Percentiles rank a stretch among this genome's conserved stretches.
phyloP scores from a whole-genome alignment of 1,140 invertebrate genomes.

The Drosophila kikkawai region DNA sequence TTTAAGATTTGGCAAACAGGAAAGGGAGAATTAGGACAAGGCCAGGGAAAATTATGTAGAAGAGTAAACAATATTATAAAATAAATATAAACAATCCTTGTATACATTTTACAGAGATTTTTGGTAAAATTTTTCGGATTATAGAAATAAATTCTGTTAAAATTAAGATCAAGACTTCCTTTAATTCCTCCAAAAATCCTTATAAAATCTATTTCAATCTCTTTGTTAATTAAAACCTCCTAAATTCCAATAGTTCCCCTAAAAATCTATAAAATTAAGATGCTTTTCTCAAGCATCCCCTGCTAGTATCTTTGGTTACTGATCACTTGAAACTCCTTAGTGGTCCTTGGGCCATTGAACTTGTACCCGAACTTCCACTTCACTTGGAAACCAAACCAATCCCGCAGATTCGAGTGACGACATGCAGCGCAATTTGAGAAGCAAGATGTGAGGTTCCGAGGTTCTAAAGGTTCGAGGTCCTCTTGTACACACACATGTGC shows the following conservation, averaged over 20 bases:
- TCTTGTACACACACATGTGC: conserved; percentile 33
- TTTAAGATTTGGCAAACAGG: conserved; percentile 26
- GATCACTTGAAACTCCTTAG: conserved; percentile 48
- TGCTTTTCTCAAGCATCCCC: neutral
- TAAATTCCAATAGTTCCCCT: neutral
- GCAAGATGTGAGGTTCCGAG: neutral
- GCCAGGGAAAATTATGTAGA: neutral
- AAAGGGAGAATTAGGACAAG: conserved; percentile 14
- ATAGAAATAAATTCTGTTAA: too few relatives aligned
- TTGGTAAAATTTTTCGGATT: too few relatives aligned
- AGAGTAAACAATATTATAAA: neutral
- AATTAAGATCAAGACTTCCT: too few relatives aligned
- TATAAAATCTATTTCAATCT: neutral
- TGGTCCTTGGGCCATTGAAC: conserved; percentile 67
- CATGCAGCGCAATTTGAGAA: conserved; percentile 38
- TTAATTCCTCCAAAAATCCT: neutral
- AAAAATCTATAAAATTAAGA: conserved; percentile 13
- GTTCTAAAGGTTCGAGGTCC: conserved; percentile 4
- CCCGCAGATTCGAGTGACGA: conserved; percentile 38
- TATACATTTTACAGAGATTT: too few relatives aligned
- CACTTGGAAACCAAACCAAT: conserved; percentile 33
- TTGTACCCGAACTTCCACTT: conserved; percentile 60
- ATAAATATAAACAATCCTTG: neutral
- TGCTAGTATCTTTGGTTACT: conserved; percentile 13
- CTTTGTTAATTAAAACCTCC: too few relatives aligned